These are phyloP conservation scores for Pristionchus japonicus DNA, from an alignment of 2,888 invertebrate species.

Conservation along the genomic window DNA sequence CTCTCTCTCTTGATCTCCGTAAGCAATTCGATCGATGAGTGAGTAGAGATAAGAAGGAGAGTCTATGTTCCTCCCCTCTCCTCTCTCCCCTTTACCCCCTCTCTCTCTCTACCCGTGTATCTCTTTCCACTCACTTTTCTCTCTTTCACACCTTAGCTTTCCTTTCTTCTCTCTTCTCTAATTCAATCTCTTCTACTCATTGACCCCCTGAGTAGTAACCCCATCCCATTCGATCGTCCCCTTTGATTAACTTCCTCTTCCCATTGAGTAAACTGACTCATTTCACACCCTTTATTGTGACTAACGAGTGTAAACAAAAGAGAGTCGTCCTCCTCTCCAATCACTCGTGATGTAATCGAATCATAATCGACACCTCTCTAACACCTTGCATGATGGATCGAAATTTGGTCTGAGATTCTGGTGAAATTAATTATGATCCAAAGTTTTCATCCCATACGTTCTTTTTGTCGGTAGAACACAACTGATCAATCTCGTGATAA, in stretches of 20 bases:
- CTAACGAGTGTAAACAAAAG: slow-evolving; percentile 2
- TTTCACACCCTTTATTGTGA: slow-evolving; percentile 28
- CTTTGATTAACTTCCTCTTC: slow-evolving; percentile 26
- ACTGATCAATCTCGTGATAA: background rate
- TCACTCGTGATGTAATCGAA: background rate
- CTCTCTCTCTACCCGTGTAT: slow-evolving; percentile 21
- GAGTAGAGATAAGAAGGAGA: slow-evolving; percentile 37
- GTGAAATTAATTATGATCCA: no score
- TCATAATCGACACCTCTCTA: background rate
- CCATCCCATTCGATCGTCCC: background rate
- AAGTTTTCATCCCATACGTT: no score
- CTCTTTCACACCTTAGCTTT: slow-evolving; percentile 26
- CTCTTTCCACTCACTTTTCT: slow-evolving; percentile 30
- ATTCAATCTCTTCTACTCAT: slow-evolving; percentile 4
- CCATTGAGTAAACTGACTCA: slow-evolving; percentile 6
- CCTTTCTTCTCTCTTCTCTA: slow-evolving; percentile 29
- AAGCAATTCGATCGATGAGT: slow-evolving; percentile 38
- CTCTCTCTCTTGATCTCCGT: background rate
- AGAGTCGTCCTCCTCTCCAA: background rate
- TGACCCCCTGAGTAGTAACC: background rate
- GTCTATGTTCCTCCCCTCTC: slow-evolving; percentile 28
- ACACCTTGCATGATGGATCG: no score
- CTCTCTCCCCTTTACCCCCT: background rate
- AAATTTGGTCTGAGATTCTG: no score
- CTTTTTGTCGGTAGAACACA: background rate